Percentiles rank a stretch among this genome's conserved stretches.
These are phyloP conservation scores for Rhinichthys osculus DNA, from an alignment of 2,797 vertebrate genomes.

Conservation along the genomic window DNA sequence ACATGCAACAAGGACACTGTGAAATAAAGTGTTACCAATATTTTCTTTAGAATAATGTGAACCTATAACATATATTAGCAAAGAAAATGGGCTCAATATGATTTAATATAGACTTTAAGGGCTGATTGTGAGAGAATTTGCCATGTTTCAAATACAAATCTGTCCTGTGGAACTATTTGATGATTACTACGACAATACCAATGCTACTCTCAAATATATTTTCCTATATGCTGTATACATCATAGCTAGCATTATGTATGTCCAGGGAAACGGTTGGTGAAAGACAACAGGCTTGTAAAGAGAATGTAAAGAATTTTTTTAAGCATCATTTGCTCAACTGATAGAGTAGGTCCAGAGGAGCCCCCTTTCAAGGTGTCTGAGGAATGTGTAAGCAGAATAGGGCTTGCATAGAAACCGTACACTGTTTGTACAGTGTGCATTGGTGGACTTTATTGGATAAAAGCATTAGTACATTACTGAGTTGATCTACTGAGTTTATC, in stretches of 20 bases:
- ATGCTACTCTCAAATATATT: background rate
- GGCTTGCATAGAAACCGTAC: background rate
- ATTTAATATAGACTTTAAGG: background rate
- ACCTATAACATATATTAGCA: too few relatives aligned
- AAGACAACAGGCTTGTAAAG: conserved; percentile 11
- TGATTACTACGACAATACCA: background rate
- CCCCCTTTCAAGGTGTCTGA: conserved; percentile 20
- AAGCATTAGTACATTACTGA: conserved; percentile 50
- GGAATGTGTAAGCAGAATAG: conserved; percentile 32
- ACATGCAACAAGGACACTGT: too few relatives aligned
- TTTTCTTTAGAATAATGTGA: too few relatives aligned
- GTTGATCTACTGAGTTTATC: background rate
- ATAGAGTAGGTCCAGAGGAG: conserved; percentile 43
- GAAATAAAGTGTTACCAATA: too few relatives aligned
- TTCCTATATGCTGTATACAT: background rate
- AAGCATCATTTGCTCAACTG: conserved; percentile 46
- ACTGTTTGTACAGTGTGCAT: background rate
- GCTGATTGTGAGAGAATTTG: background rate
- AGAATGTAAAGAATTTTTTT: conserved; percentile 41
- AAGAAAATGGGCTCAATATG: too few relatives aligned
- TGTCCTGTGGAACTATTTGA: background rate
- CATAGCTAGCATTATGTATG: background rate
- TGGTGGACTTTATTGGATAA: conserved; percentile 7
- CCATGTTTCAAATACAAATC: background rate
- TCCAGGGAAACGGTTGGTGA: background rate